These are phyloP conservation scores for Thalpophila matura DNA, from an alignment of 2,888 invertebrate genomes.

Conservation along the genomic window DNA sequence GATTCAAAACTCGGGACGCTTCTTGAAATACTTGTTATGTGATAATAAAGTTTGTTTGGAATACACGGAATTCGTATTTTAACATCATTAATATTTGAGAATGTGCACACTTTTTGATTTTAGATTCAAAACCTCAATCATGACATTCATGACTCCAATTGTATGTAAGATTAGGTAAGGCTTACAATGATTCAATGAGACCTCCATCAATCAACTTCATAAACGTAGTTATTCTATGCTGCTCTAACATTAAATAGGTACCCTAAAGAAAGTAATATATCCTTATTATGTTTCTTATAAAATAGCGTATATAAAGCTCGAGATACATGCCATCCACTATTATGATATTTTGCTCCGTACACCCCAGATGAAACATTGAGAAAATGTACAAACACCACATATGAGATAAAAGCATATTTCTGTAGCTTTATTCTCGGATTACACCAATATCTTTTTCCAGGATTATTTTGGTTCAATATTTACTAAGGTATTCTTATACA, in stretches of 20 bases:
- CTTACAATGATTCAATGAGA: too few relatives aligned
- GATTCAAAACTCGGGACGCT: slow-evolving; percentile 28
- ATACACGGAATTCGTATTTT: neutral
- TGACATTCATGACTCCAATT: too few relatives aligned
- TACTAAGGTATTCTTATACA: slow-evolving; percentile 21
- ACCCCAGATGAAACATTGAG: slow-evolving; percentile 30
- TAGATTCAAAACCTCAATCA: too few relatives aligned
- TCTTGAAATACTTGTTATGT: slow-evolving; percentile 18
- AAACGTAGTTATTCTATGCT: neutral
- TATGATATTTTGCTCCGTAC: slow-evolving; percentile 23
- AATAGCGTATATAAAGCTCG: slow-evolving; percentile 24
- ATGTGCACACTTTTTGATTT: too few relatives aligned
- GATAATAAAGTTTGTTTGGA: slow-evolving; percentile 27
- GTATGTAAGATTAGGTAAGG: too few relatives aligned
- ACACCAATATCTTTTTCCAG: slow-evolving; percentile 51
- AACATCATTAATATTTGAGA: neutral
- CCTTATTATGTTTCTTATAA: slow-evolving; percentile 13
- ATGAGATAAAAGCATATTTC: slow-evolving; percentile 45
- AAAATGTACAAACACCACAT: slow-evolving; percentile 34
- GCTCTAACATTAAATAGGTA: neutral
- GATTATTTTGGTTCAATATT: slow-evolving; percentile 24
- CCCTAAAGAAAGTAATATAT: neutral
- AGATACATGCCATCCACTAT: slow-evolving; percentile 29
- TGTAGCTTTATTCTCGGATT: slow-evolving; percentile 29
- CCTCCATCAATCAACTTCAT: neutral